Conservation (phyloP, 1,140 invertebrate genomes). For the Papilio helenus region DNA sequence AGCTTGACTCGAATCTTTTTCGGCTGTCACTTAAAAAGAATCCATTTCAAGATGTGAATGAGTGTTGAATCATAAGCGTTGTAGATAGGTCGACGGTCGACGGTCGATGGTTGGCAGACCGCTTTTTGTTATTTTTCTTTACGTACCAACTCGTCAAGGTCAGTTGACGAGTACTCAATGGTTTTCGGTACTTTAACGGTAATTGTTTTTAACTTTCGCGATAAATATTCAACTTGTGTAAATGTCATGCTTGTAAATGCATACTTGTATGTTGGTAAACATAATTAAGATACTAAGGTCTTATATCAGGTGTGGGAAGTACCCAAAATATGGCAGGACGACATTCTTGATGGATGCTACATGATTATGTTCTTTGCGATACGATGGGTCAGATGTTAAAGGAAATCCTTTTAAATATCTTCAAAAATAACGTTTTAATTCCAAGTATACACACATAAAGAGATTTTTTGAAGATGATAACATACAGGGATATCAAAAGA, state of each 20-base stretch:
- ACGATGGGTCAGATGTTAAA: neutral
- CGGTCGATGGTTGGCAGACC: neutral
- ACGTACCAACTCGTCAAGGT: neutral
- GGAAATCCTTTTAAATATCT: slow-evolving; percentile 14
- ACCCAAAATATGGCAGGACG: neutral
- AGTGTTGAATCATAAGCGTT: slow-evolving; percentile 55
- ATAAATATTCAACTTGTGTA: slow-evolving; percentile 28
- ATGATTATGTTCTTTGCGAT: slow-evolving; percentile 6
- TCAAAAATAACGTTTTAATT: slow-evolving; percentile 5
- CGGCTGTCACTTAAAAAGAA: slow-evolving; percentile 47
- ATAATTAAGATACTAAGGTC: slow-evolving; percentile 15
- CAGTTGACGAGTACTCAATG: slow-evolving; percentile 8
- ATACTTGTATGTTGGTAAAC: slow-evolving; percentile 16
- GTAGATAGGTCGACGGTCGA: slow-evolving; percentile 22
- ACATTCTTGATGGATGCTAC: slow-evolving; percentile 15
- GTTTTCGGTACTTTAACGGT: slow-evolving; percentile 31
- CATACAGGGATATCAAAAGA: neutral
- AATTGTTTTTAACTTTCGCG: slow-evolving; percentile 30
- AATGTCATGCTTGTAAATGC: slow-evolving; percentile 18
- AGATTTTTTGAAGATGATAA: neutral
- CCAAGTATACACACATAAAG: neutral
- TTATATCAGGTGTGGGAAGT: neutral
- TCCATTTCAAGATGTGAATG: slow-evolving; percentile 54
- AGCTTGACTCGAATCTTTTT: slow-evolving; percentile 48
- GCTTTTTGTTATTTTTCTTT: slow-evolving; percentile 21